These are phyloP conservation scores for Phataginus tetradactyla DNA, from an alignment of 2,797 vertebrate species.

Conservation along the genomic window DNA sequence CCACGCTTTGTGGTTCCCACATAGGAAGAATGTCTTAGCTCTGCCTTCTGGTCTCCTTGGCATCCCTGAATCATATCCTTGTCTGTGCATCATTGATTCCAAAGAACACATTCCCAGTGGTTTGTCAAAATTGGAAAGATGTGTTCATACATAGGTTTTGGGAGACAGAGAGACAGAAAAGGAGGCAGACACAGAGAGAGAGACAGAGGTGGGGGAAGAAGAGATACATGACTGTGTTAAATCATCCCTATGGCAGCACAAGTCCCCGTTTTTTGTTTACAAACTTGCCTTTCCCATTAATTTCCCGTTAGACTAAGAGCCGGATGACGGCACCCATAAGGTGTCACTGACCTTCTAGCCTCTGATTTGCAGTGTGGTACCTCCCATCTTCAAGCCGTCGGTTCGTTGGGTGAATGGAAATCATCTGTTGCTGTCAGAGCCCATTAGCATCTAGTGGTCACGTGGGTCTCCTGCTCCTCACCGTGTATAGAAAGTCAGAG, in stretches of 20 bases:
- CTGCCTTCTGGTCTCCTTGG: neutral
- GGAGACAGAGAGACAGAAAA: neutral
- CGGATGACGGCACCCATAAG: neutral
- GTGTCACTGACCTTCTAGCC: fast-evolving
- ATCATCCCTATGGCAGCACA: too few relatives aligned
- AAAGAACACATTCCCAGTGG: neutral
- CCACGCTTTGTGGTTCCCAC: too few relatives aligned
- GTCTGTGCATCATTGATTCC: neutral
- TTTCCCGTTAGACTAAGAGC: neutral
- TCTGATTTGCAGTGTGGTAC: fast-evolving
- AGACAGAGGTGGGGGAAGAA: neutral
- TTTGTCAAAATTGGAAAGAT: neutral
- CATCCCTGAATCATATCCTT: neutral
- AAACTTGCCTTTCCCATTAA: neutral
- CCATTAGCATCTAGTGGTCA: neutral
- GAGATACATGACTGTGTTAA: neutral
- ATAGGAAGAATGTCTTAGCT: neutral
- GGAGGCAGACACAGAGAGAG: neutral
- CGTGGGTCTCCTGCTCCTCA: neutral
- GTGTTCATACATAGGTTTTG: neutral
- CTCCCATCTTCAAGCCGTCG: fast-evolving
- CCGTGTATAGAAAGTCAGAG: too few relatives aligned
- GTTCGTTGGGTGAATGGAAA: too few relatives aligned
- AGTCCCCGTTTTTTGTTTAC: neutral
- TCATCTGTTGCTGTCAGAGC: neutral